Evolutionary conservation across 2,113 vertebrate species (phyloP).

Genomic region (Silurus glanis): DNA sequence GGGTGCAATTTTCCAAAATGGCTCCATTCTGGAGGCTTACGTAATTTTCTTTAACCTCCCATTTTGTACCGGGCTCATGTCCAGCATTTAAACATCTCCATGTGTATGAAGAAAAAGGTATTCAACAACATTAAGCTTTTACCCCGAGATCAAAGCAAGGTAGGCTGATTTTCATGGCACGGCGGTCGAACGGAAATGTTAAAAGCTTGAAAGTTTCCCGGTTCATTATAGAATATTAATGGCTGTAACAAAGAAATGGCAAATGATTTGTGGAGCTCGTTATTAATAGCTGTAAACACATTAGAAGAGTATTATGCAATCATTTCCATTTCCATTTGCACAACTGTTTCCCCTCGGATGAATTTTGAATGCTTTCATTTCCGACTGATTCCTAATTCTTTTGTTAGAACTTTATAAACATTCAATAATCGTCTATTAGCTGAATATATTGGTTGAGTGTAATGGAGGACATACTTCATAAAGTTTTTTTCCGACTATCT

Average conservation of each 20-base stretch:
- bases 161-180: constrained; percentile 38
- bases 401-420: no score
- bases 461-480: no score
- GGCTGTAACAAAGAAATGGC: background rate
- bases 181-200: constrained; percentile 39
- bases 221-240: background rate
- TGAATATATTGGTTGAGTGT: no score
- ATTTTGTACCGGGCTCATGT: constrained; percentile 34
- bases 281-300: background rate
- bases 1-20: constrained; percentile 32
- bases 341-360: no score
- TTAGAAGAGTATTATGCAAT: no score
- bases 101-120: constrained; percentile 42
- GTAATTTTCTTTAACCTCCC: background rate
- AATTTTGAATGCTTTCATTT: no score
- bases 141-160: constrained; percentile 29
- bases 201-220: background rate
- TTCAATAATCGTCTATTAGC: no score
- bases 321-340: no score
- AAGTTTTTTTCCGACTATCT: no score
- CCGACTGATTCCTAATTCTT: no score
- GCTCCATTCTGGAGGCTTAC: constrained; percentile 11
- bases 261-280: background rate
- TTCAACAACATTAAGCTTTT: constrained; percentile 23
- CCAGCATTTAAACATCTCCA: constrained; percentile 52